These are phyloP conservation scores for Phoxinus phoxinus DNA, from an alignment of 2,113 vertebrate genomes.

Conservation along the genomic window DNA sequence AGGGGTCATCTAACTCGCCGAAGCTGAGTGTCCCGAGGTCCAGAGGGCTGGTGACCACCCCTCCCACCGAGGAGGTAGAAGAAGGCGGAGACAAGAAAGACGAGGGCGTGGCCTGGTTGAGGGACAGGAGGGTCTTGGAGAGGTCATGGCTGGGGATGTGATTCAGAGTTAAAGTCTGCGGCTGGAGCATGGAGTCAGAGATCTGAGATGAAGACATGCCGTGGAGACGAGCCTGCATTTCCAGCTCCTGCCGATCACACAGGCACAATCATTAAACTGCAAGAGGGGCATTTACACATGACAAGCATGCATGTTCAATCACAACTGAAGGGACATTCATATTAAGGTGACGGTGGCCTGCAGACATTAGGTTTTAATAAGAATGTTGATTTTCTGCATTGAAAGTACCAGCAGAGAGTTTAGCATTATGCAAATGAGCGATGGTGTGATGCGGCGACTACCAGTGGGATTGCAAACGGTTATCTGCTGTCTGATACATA, in stretches of 20 bases:
- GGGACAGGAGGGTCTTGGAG: constrained; percentile 56
- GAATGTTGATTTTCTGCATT: too few relatives aligned
- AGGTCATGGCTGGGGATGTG: constrained; percentile 34
- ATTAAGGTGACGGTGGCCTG: too few relatives aligned
- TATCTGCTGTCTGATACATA: neutral
- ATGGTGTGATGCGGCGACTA: neutral
- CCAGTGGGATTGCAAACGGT: neutral
- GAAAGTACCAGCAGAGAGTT: neutral
- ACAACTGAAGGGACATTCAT: neutral
- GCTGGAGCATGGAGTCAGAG: constrained; percentile 40
- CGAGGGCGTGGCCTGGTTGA: constrained; percentile 55
- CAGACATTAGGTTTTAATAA: too few relatives aligned
- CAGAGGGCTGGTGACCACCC: constrained; percentile 67
- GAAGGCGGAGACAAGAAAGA: constrained; percentile 60
- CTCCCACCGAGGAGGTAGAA: constrained; percentile 59
- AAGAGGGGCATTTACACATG: neutral
- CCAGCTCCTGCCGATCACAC: constrained; percentile 81
- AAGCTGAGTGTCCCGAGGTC: constrained; percentile 79
- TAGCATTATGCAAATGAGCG: neutral
- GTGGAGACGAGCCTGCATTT: constrained; percentile 82
- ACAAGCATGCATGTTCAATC: neutral
- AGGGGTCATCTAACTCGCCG: constrained; percentile 78
- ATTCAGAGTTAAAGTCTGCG: constrained; percentile 45
- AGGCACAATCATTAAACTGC: neutral
- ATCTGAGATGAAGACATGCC: constrained; percentile 69